phyloP scores from a whole-genome alignment of 2,797 vertebrate genomes.

The Muraenolepis orangiensis region DNA sequence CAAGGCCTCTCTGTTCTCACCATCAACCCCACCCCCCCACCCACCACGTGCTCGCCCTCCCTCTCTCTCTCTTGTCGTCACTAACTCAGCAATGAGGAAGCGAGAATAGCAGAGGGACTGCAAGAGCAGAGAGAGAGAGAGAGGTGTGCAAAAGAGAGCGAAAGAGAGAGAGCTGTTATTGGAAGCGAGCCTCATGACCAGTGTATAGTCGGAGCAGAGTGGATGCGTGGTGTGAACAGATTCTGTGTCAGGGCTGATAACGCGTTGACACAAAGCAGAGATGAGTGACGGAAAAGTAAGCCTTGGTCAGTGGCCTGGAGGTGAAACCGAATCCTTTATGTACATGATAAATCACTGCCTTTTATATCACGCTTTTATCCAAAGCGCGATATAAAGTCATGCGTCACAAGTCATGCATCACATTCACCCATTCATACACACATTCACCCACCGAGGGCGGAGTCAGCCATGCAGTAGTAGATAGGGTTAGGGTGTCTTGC shows the following conservation, averaged over 20 bases:
- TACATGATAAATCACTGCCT: no score
- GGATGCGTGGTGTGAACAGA: slow-evolving; percentile 23
- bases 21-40: slow-evolving; percentile 32
- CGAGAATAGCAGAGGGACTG: slow-evolving; percentile 35
- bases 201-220: slow-evolving; percentile 38
- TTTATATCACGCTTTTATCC: no score
- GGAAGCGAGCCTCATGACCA: slow-evolving; percentile 7
- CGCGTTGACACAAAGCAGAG: slow-evolving; percentile 27
- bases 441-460: no score
- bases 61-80: slow-evolving; percentile 48
- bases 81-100: slow-evolving; percentile 48
- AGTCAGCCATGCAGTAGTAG: no score
- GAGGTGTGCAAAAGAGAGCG: slow-evolving; percentile 17
- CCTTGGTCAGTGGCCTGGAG: slow-evolving; percentile 5
- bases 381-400: no score
- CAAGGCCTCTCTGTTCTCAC: slow-evolving; percentile 75
- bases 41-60: no score
- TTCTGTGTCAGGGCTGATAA: slow-evolving; percentile 40
- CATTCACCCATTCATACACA: no score
- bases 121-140: slow-evolving; percentile 36
- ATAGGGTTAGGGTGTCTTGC: no score
- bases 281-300: neutral
- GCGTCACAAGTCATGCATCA: no score
- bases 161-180: slow-evolving; percentile 18
- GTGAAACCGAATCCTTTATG: neutral